Conservation (phyloP, 2,797 vertebrate species). For the Arctocebus calabarensis region DNA sequence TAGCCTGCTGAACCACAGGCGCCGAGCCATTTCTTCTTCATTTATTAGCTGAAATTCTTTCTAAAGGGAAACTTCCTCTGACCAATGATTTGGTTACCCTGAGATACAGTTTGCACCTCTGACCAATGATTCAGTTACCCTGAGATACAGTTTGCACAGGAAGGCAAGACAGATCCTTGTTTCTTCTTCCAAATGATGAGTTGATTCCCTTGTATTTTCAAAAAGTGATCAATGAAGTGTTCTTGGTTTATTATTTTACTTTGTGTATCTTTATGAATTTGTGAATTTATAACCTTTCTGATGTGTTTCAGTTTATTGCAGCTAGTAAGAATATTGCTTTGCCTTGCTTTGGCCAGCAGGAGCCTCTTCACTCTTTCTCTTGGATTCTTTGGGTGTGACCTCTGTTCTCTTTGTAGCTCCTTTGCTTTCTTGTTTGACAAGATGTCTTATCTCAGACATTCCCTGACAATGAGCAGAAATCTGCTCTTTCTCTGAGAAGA, state of each 20-base stretch:
- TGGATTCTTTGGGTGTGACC: neutral
- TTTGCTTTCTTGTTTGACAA: constrained; percentile 27
- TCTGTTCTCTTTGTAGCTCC: neutral
- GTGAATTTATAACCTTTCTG: neutral
- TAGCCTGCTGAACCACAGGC: no score
- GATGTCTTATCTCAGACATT: neutral
- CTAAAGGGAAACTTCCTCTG: neutral
- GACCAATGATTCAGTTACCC: neutral
- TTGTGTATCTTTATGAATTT: neutral
- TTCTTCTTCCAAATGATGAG: constrained; percentile 37
- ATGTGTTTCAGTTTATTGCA: neutral
- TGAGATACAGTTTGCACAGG: neutral
- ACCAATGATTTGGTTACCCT: neutral
- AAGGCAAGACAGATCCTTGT: neutral
- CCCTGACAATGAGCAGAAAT: neutral
- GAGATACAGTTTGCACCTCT: neutral
- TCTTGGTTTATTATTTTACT: constrained; percentile 42
- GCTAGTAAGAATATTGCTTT: neutral
- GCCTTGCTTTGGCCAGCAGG: neutral
- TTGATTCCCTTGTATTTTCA: neutral
- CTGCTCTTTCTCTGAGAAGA: neutral
- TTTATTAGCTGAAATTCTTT: constrained; percentile 24
- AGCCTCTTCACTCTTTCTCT: neutral
- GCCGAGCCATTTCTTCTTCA: neutral
- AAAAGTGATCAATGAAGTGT: neutral